Conservation (phyloP, 1,140 invertebrate species). For the Ridgeia piscesae region DNA sequence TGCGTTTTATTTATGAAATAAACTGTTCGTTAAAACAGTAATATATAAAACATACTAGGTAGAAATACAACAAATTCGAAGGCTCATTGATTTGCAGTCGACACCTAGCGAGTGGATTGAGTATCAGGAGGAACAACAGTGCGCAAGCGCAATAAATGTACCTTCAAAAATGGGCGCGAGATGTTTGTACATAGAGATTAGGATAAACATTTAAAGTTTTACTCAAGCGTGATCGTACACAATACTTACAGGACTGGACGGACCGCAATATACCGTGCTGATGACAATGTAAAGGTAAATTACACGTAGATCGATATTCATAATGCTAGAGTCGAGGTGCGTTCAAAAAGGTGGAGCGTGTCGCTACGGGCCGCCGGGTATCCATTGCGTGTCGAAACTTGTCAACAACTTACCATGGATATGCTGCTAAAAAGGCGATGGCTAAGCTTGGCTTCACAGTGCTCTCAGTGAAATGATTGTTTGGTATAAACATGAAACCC, state of each 20-base stretch:
- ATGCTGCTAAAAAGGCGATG: background rate
- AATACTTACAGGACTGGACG: background rate
- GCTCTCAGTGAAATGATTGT: background rate
- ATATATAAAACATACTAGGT: background rate
- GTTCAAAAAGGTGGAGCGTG: background rate
- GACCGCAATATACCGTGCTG: background rate
- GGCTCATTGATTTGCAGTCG: background rate
- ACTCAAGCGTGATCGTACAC: background rate
- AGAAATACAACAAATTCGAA: background rate
- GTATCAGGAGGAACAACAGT: background rate
- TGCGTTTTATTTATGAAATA: background rate
- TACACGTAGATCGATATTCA: background rate
- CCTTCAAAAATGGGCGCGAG: slow-evolving; percentile 3
- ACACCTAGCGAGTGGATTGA: background rate
- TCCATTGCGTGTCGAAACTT: background rate
- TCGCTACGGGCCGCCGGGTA: background rate
- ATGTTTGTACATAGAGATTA: background rate
- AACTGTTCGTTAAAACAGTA: background rate
- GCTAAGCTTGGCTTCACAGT: background rate
- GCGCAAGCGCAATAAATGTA: background rate
- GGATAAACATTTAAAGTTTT: background rate
- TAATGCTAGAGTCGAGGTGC: background rate
- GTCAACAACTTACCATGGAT: slow-evolving; percentile 1
- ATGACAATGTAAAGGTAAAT: background rate
- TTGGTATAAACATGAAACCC: background rate